Conservation (phyloP, 2,888 invertebrate species). For the Clanis bilineata region DNA sequence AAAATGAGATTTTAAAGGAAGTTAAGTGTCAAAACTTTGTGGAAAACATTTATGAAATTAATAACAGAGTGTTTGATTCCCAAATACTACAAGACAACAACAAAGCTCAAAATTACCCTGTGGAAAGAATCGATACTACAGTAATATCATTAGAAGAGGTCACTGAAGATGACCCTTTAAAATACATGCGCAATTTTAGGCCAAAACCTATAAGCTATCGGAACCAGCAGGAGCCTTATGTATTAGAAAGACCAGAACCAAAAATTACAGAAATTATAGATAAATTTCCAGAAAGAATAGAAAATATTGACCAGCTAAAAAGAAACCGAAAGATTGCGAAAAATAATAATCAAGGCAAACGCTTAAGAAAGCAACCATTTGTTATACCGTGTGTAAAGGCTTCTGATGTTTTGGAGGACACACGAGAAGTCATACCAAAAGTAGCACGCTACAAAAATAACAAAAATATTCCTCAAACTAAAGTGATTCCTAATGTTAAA, state of each 20-base stretch:
- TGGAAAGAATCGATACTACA: not conserved
- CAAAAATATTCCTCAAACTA: constrained; percentile 16
- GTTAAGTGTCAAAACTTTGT: constrained; percentile 18
- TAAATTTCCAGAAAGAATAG: not conserved
- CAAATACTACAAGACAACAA: not conserved
- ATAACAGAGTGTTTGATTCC: not conserved
- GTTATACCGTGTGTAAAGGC: constrained; percentile 51
- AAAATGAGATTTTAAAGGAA: not conserved
- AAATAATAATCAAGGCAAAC: not conserved
- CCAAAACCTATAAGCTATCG: not conserved
- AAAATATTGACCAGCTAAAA: not conserved
- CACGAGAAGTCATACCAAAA: constrained; percentile 28
- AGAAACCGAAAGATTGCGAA: constrained; percentile 11
- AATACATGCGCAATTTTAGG: not conserved
- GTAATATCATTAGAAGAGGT: not conserved
- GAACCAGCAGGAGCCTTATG: not conserved
- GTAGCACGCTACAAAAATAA: constrained; percentile 20
- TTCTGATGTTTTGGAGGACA: constrained; percentile 45
- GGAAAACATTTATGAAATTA: not conserved
- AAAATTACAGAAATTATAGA: not conserved
- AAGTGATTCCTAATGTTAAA: constrained; percentile 28
- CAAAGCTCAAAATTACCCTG: not conserved
- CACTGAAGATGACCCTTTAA: not conserved
- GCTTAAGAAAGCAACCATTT: constrained; percentile 25
- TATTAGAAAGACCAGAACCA: constrained; percentile 22